A percentile compares a stretch with the other conserved stretches of the same genome.
Conservation (phyloP, 2,797 vertebrate species). For the Lutjanus argentimaculatus region DNA sequence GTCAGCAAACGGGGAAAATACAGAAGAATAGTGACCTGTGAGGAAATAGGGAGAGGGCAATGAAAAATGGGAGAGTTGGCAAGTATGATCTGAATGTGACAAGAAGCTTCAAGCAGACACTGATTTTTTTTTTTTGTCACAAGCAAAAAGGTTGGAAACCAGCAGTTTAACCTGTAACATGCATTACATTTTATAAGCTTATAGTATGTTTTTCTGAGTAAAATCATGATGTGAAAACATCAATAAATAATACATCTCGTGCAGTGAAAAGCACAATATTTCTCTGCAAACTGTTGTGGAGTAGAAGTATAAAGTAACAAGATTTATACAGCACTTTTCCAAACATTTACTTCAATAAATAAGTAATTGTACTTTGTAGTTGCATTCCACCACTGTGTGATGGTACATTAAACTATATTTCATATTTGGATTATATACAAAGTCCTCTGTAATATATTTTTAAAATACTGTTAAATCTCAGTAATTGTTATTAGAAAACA, state of each 20-base stretch:
- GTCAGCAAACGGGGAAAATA: too few relatives aligned
- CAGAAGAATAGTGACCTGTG: too few relatives aligned
- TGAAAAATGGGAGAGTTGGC: too few relatives aligned
- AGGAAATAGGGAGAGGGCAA: too few relatives aligned
- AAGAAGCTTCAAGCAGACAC: not conserved
- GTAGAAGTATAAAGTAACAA: too few relatives aligned
- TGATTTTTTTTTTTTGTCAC: not conserved
- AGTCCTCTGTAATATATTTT: not conserved
- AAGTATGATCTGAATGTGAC: too few relatives aligned
- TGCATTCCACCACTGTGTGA: not conserved
- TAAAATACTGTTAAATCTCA: conserved; percentile 14
- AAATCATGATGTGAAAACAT: not conserved
- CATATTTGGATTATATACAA: not conserved
- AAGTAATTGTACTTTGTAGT: not conserved
- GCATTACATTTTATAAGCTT: not conserved
- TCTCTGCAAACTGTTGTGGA: not conserved
- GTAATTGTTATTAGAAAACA: not conserved
- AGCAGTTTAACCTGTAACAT: not conserved
- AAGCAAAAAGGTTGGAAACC: not conserved
- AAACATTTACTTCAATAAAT: not conserved
- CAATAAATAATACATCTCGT: too few relatives aligned
- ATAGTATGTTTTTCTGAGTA: not conserved
- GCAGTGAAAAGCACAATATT: not conserved
- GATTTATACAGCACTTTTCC: not conserved
- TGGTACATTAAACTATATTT: not conserved